A percentile compares a stretch with the other conserved stretches of the same genome.
phyloP scores from a whole-genome alignment of 2,888 invertebrate genomes.

The Drosophila leonis region DNA sequence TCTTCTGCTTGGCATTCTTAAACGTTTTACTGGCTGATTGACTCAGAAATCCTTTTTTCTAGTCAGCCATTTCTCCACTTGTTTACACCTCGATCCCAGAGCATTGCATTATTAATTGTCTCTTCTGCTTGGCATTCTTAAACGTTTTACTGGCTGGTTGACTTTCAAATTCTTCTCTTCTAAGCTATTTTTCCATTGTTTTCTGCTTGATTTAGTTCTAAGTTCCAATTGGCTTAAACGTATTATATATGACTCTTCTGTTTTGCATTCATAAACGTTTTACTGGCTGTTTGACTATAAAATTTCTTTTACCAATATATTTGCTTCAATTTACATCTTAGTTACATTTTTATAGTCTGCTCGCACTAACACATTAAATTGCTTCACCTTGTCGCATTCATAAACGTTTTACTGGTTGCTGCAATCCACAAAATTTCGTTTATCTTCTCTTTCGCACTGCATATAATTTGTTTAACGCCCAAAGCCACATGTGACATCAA shows the following conservation, averaged over 20 bases:
- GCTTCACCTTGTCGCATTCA: conserved; percentile 2
- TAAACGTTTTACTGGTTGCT: conserved; percentile 4
- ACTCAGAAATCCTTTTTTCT: neutral
- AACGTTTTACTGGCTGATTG: conserved; percentile 2
- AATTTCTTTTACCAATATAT: neutral
- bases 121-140: neutral
- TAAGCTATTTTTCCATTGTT: neutral
- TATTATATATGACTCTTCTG: no score
- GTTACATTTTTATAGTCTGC: neutral
- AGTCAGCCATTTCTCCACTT: neutral
- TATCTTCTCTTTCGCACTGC: neutral
- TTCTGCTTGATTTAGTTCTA: no score
- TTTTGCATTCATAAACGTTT: no score
- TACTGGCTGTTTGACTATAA: no score
- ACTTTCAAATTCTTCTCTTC: neutral
- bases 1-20: neutral
- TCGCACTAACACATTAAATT: neutral
- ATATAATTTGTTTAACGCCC: neutral
- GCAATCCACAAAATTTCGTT: neutral
- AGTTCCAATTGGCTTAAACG: no score
- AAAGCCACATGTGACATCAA: neutral
- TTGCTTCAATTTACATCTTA: neutral
- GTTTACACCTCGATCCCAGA: no score
- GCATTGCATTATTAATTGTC: no score
- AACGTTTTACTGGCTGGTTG: conserved; percentile 2